Base-by-base conservation (phyloP, 1,140 invertebrate species). In the Globodera ellingtonae region DNA sequence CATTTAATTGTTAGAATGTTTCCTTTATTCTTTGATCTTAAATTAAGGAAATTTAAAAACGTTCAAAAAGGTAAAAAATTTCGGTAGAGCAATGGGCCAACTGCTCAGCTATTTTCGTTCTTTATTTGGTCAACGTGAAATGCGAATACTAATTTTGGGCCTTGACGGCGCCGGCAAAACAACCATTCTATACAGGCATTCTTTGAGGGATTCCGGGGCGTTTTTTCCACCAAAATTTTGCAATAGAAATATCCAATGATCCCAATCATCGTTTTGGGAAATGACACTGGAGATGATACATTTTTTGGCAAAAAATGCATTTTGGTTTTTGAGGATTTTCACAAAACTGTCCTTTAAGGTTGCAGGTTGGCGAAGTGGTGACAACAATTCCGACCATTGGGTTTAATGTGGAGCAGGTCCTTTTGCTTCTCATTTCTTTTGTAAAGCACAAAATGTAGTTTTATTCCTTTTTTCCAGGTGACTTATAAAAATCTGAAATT, bases 301-400 rank as follows among this genome's bases (percentile, higher is more conserved):
- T 24, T 10, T 52, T 2, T 52, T 9, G 52, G 4, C 15, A 3
- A 15, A 52, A 3, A 3, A 52, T 52, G 52, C 15, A 10, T 52
- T 52, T 8, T 74, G 18, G 24, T 24, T 24, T 18, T 6, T 9
- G 10, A 13, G 46, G 4, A 6, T 24, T 18, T 73, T 13, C 9
- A 15, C 35, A 56, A 56, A 35, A 48, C 10, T 56, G 52, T 8
- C 21, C 44, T 62, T 85, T 70, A 79, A 92, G 93, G 91, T 92
- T 98, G 86, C 96, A 99, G 93, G 97, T 98, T 80, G 97, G 97
- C 35, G 97, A 99, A 92, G 96, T 99, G 71, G 97, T 99, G 2
- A 99, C 97, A n/a, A 99, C 97, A 46, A 98, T 98, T 91, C 95
- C 96, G 79, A 90, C 95, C 10, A 97, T 98, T 89, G 95, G 95